phyloP scores from a whole-genome alignment of 2,888 invertebrate genomes.

The Coleophora deauratella region DNA sequence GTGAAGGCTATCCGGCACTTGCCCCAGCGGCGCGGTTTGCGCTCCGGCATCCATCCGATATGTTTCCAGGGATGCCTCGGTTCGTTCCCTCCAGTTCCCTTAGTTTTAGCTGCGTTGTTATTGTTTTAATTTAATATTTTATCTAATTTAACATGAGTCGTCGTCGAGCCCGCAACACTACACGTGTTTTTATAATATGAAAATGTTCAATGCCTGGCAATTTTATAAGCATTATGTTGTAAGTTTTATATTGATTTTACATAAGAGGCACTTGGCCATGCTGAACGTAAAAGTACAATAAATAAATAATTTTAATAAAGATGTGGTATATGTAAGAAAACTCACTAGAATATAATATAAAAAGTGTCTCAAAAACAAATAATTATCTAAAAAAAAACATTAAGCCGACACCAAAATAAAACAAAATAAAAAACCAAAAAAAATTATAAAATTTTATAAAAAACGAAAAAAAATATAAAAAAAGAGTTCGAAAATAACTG shows the following conservation, averaged over 20 bases:
- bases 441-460: conserved; percentile 38
- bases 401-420: conserved; percentile 36
- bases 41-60: conserved; percentile 29
- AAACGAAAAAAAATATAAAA: conserved; percentile 32
- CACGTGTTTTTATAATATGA: conserved; percentile 24
- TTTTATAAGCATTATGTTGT: conserved; percentile 46
- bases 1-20: no score
- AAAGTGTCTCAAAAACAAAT: conserved; percentile 57
- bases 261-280: conserved; percentile 55
- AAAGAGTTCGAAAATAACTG: conserved; percentile 29
- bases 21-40: no score
- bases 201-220: conserved; percentile 36
- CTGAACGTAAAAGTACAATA: conserved; percentile 66
- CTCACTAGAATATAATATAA: conserved; percentile 51
- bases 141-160: conserved; percentile 18
- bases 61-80: conserved; percentile 33
- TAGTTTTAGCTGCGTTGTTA: conserved; percentile 23
- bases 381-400: conserved; percentile 50
- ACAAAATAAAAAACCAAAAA: conserved; percentile 17
- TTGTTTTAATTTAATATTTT: conserved; percentile 22
- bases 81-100: conserved; percentile 25
- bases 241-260: conserved; percentile 68
- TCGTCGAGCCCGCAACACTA: conserved; percentile 23
- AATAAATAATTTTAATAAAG: conserved; percentile 43
- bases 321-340: conserved; percentile 59